Evolutionary conservation across 53 echinoderm and acorn worm species (phyloP).

Genomic region (Pentamera pediparva): DNA sequence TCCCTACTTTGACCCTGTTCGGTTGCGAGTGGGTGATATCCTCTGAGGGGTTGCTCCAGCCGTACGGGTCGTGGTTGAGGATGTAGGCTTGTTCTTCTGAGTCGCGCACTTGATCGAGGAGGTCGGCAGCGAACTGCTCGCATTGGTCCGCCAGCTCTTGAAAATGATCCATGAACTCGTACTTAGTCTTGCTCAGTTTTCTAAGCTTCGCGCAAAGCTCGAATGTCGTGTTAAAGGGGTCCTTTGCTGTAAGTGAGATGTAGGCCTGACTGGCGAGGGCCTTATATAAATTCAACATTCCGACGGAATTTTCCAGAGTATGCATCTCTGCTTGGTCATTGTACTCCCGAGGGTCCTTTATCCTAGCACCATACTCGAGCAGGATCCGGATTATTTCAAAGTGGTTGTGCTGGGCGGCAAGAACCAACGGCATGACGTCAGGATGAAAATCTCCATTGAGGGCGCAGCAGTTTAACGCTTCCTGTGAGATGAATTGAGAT

Average conservation of each 20-base stretch:
- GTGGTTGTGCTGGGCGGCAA: constrained; percentile 95
- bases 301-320: constrained; percentile 91
- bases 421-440: constrained; percentile 85
- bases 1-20: constrained; percentile 88
- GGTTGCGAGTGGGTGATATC: constrained; percentile 63
- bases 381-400: constrained; percentile 84
- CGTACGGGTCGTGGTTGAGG: constrained; percentile 91
- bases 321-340: constrained; percentile 70
- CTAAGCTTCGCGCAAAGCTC: constrained; percentile 90
- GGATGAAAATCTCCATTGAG: constrained; percentile 94
- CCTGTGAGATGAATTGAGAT: constrained; percentile 36
- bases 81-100: constrained; percentile 80
- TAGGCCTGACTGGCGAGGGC: constrained; percentile 90
- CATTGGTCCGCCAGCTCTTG: constrained; percentile 83
- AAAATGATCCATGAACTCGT: constrained; percentile 94
- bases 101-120: constrained; percentile 89
- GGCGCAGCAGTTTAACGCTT: constrained; percentile 82
- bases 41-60: constrained; percentile 80
- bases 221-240: constrained; percentile 91
- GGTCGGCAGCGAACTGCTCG: constrained; percentile 87
- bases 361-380: constrained; percentile 83
- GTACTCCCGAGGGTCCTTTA: constrained; percentile 77
- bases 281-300: constrained; percentile 90
- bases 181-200: constrained; percentile 72
- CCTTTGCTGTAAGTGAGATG: constrained; percentile 82